Conservation (phyloP, 1,140 invertebrate genomes). For the Hormaphis cornu region DNA sequence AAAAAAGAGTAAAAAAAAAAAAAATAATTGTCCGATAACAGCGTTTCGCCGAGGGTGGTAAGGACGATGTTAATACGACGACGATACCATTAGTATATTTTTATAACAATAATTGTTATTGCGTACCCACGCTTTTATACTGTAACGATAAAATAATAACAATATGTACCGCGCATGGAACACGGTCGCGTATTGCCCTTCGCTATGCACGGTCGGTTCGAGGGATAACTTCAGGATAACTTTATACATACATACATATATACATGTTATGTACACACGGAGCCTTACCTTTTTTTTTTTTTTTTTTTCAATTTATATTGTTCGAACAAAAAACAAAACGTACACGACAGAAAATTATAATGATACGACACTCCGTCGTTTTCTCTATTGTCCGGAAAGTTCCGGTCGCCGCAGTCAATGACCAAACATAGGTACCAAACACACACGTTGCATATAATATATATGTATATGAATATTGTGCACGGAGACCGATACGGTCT, state of each 20-base stretch:
- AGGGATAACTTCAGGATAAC: too few relatives aligned
- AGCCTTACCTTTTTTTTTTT: constrained; percentile 26
- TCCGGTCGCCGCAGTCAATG: constrained; percentile 28
- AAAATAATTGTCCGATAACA: background rate
- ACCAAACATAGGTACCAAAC: constrained; percentile 24
- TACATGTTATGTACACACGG: constrained; percentile 9
- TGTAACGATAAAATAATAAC: too few relatives aligned
- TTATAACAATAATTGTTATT: too few relatives aligned
- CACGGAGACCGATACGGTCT: constrained; percentile 16
- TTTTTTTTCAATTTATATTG: constrained; percentile 10
- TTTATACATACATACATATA: background rate
- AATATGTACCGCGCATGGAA: too few relatives aligned
- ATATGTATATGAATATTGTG: background rate
- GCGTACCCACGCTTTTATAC: too few relatives aligned
- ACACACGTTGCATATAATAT: background rate
- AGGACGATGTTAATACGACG: too few relatives aligned
- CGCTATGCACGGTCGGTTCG: too few relatives aligned
- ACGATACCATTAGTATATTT: too few relatives aligned
- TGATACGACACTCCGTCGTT: background rate
- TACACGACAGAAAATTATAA: constrained; percentile 10
- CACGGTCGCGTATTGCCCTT: too few relatives aligned
- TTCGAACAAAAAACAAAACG: constrained; percentile 14
- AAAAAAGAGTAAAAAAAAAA: background rate
- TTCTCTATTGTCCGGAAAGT: constrained; percentile 26
- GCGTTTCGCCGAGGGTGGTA: too few relatives aligned